phyloP scores from a whole-genome alignment of 1,140 invertebrate genomes.

The Orchesella cincta region DNA sequence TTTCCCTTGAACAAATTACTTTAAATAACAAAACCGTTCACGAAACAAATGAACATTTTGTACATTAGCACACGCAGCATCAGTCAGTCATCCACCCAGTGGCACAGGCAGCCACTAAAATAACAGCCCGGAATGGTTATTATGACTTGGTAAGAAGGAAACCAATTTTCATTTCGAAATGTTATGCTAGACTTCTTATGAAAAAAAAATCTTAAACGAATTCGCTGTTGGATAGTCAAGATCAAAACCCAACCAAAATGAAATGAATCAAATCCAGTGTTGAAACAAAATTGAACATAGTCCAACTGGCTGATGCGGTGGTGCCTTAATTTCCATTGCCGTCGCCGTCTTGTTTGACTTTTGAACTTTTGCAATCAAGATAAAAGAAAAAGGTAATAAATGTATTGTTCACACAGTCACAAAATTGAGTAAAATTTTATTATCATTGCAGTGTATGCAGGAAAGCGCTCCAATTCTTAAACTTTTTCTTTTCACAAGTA shows the following conservation, averaged over 20 bases:
- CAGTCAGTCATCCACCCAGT: no score
- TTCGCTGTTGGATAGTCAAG: background rate
- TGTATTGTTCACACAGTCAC: constrained; percentile 22
- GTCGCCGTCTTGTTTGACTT: constrained; percentile 17
- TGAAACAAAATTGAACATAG: constrained; percentile 9
- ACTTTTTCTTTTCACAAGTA: background rate
- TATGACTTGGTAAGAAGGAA: no score
- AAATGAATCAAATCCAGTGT: background rate
- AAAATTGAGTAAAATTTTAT: constrained; percentile 1
- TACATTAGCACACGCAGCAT: no score
- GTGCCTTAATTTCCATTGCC: background rate
- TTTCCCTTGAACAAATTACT: no score
- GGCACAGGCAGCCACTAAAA: no score
- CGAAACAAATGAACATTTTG: no score
- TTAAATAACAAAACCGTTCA: no score
- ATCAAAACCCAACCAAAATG: background rate
- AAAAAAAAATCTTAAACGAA: background rate
- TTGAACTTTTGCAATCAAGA: constrained; percentile 24
- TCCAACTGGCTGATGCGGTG: background rate
- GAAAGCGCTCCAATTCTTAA: background rate
- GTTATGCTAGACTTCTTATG: no score
- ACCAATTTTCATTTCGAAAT: background rate
- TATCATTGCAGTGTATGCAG: background rate
- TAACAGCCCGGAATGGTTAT: no score
- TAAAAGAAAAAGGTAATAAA: constrained; percentile 25